Conservation (phyloP, 1,140 invertebrate species). For the Cherax quadricarinatus region DNA sequence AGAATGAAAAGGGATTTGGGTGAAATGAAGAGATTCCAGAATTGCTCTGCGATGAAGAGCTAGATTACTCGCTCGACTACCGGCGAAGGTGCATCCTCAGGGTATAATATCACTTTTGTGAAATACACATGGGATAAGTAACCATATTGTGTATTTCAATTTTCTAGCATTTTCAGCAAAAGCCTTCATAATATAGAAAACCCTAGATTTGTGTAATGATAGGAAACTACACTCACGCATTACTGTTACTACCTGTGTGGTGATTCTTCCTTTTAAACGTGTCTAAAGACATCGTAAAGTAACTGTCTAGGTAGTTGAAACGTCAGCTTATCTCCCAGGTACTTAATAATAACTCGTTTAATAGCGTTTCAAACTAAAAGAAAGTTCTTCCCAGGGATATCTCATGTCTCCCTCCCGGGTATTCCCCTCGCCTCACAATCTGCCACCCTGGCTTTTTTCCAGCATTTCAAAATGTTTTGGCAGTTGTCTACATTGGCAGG, state of each 20-base stretch:
- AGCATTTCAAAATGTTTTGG: background rate
- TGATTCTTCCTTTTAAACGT: too few species aligned
- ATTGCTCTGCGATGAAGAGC: background rate
- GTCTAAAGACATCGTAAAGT: too few species aligned
- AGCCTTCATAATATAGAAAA: background rate
- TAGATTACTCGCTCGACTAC: background rate
- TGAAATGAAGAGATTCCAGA: background rate
- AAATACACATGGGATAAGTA: background rate
- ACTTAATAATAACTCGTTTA: too few species aligned
- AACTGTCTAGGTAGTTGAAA: too few species aligned
- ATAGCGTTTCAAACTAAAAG: too few species aligned
- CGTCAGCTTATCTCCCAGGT: too few species aligned
- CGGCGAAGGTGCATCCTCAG: background rate
- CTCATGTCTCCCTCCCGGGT: background rate
- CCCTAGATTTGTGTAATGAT: background rate
- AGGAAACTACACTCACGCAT: too few species aligned
- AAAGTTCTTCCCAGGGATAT: too few species aligned
- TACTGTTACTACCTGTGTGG: too few species aligned
- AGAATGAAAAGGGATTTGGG: slow-evolving; percentile 6
- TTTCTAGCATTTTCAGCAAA: background rate
- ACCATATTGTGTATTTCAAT: background rate
- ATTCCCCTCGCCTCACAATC: background rate
- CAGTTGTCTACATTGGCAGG: background rate
- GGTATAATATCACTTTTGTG: background rate
- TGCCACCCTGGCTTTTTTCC: background rate